Evolutionary conservation across 2,797 vertebrate species (phyloP).

Genomic region (Fratercula arctica): DNA sequence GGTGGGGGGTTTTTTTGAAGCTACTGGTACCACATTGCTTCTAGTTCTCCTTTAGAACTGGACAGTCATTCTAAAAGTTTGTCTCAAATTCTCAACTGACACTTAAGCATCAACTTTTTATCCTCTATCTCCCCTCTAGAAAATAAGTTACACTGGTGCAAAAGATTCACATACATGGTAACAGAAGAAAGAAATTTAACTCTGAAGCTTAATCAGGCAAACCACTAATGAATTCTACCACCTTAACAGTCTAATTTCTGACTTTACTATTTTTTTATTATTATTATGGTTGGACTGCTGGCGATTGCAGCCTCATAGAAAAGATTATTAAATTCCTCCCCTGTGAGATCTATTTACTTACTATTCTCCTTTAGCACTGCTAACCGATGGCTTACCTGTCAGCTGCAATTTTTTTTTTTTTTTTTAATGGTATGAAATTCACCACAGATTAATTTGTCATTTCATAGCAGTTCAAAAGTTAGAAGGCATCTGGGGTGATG

Average conservation of each 20-base stretch:
- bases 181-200: background rate
- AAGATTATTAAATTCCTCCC: background rate
- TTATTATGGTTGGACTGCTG: background rate
- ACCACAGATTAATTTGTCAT: background rate
- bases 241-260: background rate
- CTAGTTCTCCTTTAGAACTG: background rate
- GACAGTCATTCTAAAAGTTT: background rate
- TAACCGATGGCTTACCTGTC: background rate
- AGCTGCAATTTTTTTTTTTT: background rate
- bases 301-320: background rate
- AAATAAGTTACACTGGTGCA: background rate
- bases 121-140: background rate
- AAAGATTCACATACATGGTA: background rate
- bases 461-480: background rate
- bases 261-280: background rate
- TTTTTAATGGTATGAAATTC: background rate
- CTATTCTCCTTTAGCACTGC: background rate
- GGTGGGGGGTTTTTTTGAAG: background rate
- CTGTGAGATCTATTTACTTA: background rate
- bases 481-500: background rate
- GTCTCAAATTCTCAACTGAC: background rate
- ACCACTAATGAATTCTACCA: background rate
- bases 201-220: background rate
- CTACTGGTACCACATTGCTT: background rate
- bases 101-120: background rate